A percentile compares a stretch with the other conserved stretches of the same genome.
These are phyloP conservation scores for Tribolium madens DNA, from an alignment of 1,140 invertebrate species.

Conservation along the genomic window DNA sequence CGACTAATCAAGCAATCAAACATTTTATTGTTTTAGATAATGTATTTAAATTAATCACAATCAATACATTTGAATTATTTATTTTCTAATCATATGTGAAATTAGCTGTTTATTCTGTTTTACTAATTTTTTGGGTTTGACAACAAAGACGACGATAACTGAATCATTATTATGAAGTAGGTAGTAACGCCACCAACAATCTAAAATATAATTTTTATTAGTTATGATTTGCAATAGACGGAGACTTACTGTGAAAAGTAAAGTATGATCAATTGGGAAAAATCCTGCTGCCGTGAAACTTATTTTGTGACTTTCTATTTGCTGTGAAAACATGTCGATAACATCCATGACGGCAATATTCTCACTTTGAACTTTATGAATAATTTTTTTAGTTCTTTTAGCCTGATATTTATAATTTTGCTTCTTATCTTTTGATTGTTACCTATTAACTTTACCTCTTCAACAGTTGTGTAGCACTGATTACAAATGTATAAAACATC, in stretches of 20 bases:
- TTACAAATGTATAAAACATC: no score
- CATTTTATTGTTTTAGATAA: neutral
- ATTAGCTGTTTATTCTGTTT: neutral
- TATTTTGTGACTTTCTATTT: neutral
- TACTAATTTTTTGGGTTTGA: neutral
- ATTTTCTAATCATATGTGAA: neutral
- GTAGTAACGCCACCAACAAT: slow-evolving; percentile 48
- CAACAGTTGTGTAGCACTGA: no score
- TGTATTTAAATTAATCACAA: neutral
- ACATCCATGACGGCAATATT: neutral
- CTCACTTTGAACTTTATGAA: neutral
- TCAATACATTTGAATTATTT: neutral
- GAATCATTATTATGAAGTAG: slow-evolving; percentile 50
- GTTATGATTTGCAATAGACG: neutral
- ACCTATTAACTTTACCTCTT: no score
- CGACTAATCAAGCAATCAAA: neutral
- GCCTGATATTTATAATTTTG: neutral
- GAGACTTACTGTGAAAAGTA: slow-evolving; percentile 50
- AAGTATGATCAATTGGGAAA: slow-evolving; percentile 49
- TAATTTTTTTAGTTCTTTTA: neutral
- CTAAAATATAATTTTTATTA: slow-evolving; percentile 34
- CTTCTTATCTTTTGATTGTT: no score
- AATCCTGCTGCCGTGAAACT: slow-evolving; percentile 43
- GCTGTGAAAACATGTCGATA: neutral
- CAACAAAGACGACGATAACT: slow-evolving; percentile 38